Base-by-base conservation (phyloP, 2,113 vertebrate genomes). In the Nestor notabilis region DNA sequence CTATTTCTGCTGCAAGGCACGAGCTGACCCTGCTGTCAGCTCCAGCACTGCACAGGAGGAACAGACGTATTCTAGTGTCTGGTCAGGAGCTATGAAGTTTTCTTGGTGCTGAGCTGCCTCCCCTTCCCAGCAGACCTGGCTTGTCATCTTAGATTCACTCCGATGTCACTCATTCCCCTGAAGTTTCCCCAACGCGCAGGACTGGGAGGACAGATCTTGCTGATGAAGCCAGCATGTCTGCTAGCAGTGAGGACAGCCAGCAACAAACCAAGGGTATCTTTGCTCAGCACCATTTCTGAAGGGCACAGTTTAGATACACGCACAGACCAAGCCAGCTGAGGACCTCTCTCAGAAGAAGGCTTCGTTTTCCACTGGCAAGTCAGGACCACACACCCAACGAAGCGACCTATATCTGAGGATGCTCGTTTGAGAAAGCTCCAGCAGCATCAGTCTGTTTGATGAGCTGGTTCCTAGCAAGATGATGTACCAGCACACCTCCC, bases 111-210 rank as follows among this genome's bases (percentile, higher is more conserved):
- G 89, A 68, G 72, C 50, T 96, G 64, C 55, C 68, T 68, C 58
- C 49, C 43, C 31, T 87, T 81, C 83, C 64, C 80, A 66, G 68
- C 83, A 91, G 86, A 90, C 20, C 33, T 4, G 0, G 23, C 53
- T 49, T 95, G 92, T 79, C 96, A 2, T 52, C 72, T 91, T 68
- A 68, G 69, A 76, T 83, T 89, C 88, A 11, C 43, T 68, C 29
- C 0, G 0, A 6, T 56, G 88, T 82, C 90, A 93, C 64, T 93
- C 80, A 72, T 47, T 47, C 39, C 37, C 29, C 28, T 15, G 44
- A 53, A 63, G 52, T 23, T 53, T 24, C 76, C 46, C 1, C 55
- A 35, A 0, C 0, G 0, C 0, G 1, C 17, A 13, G 76, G 46
- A 13, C 43, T 10, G 76, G 60, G 64, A 87, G 35, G 80, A 56